Evolutionary conservation across 2,113 vertebrate species (phyloP).

Genomic region (Myrmecobius fasciatus): DNA sequence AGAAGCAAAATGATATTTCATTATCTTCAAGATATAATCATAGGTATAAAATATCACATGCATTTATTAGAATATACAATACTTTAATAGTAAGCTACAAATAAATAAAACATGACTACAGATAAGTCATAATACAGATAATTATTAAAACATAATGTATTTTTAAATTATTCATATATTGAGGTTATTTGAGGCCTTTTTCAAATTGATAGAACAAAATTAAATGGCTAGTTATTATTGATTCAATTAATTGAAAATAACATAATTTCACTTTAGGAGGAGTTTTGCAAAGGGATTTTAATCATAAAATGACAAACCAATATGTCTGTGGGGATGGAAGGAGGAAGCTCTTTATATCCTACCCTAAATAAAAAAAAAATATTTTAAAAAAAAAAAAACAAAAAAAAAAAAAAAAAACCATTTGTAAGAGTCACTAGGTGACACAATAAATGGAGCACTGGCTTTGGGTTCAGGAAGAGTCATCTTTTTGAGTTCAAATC

Average conservation of each 20-base stretch:
- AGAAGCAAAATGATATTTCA: background rate
- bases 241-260: background rate
- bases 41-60: background rate
- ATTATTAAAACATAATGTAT: background rate
- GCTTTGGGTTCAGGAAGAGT: background rate
- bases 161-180: background rate
- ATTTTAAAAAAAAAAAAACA: too few species aligned
- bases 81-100: background rate
- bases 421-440: background rate
- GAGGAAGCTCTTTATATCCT: background rate
- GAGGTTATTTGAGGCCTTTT: background rate
- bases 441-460: too few species aligned
- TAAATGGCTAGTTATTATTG: background rate
- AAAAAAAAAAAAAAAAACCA: too few species aligned
- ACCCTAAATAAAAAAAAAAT: too few species aligned
- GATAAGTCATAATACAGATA: too few species aligned
- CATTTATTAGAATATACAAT: background rate
- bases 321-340: background rate
- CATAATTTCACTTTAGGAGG: background rate
- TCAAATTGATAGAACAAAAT: background rate
- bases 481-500: background rate
- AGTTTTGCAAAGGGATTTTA: background rate
- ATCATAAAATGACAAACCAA: background rate
- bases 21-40: background rate
- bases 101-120: background rate